Conservation (phyloP, 2,888 invertebrate species). For the Myathropa florea region DNA sequence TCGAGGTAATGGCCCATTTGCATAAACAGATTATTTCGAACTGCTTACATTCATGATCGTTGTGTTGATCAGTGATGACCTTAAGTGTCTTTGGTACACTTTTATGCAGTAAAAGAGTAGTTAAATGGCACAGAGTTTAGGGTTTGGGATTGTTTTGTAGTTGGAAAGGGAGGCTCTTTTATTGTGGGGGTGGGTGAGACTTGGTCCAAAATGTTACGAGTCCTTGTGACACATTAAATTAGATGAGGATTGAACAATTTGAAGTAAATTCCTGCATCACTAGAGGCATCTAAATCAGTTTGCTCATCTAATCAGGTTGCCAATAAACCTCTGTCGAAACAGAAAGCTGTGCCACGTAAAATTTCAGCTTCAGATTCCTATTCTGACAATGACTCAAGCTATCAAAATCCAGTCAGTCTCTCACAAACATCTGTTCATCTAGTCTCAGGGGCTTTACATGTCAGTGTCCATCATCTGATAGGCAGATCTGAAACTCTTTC, state of each 20-base stretch:
- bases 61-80: background rate
- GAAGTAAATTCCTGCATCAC: too few relatives aligned
- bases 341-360: too few relatives aligned
- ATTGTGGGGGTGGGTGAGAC: background rate
- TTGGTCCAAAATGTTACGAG: too few relatives aligned
- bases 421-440: background rate
- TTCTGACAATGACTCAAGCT: background rate
- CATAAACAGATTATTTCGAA: background rate
- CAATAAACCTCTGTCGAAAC: too few relatives aligned
- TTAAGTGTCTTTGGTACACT: background rate
- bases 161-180: background rate
- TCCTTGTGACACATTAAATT: too few relatives aligned
- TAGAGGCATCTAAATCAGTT: too few relatives aligned
- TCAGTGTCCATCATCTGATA: background rate
- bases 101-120: background rate
- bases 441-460: background rate
- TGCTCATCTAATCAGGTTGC: too few relatives aligned
- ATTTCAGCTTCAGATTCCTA: background rate
- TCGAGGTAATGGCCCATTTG: background rate
- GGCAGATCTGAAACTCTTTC: background rate
- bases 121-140: background rate
- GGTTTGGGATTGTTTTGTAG: background rate
- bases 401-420: too few relatives aligned
- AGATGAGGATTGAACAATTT: background rate
- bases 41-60: background rate